Conservation (phyloP, 2,113 vertebrate genomes). For the Rhabdornis inornatus region DNA sequence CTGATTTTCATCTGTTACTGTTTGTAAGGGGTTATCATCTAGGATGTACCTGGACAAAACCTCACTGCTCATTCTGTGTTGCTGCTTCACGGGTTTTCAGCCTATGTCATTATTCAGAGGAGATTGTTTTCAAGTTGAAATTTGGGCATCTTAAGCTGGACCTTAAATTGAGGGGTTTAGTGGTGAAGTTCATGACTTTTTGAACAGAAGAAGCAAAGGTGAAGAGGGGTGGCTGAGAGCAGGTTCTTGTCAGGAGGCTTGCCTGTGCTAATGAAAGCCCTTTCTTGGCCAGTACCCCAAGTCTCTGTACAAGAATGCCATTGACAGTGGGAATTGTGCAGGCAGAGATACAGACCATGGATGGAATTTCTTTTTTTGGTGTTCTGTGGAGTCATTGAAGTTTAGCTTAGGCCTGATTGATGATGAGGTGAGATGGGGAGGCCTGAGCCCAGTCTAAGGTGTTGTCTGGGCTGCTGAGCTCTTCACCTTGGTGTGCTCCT, state of each 20-base stretch:
- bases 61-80: background rate
- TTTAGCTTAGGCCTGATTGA: background rate
- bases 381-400: background rate
- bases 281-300: accelerated
- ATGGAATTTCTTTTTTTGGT: background rate
- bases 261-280: background rate
- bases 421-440: background rate
- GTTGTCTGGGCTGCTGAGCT: background rate
- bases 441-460: background rate
- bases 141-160: background rate
- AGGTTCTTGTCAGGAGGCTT: background rate
- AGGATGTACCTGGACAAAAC: background rate
- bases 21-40: background rate
- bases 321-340: accelerated
- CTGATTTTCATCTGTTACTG: background rate
- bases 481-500: background rate
- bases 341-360: background rate
- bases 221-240: background rate
- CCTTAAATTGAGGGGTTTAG: background rate
- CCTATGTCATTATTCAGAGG: background rate
- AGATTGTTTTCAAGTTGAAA: background rate
- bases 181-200: background rate
- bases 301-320: background rate
- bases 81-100: background rate
- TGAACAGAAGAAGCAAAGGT: background rate